Percentiles rank a stretch among this genome's conserved stretches.
Conservation (phyloP, 1,140 invertebrate species). For the Luehdorfia chinensis region DNA sequence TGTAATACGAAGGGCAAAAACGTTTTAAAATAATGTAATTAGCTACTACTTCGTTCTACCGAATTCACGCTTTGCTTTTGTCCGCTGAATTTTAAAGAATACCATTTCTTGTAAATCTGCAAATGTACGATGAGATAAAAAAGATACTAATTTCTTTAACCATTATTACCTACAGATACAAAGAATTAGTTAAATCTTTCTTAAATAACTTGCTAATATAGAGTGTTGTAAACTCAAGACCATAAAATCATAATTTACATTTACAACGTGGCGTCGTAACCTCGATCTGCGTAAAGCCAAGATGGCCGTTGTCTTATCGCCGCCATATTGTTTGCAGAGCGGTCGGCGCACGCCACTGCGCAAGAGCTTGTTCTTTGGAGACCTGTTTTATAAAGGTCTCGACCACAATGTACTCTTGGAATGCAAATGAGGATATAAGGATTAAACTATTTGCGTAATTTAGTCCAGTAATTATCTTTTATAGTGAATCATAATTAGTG, state of each 20-base stretch:
- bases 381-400: constrained; percentile 56
- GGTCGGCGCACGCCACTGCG: constrained; percentile 38
- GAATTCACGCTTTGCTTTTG: no score
- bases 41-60: no score
- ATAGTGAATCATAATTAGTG: constrained; percentile 19
- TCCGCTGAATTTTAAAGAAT: no score
- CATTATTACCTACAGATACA: no score
- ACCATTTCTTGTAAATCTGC: no score
- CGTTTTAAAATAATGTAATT: no score
- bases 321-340: constrained; percentile 60
- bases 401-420: constrained; percentile 32
- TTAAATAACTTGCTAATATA: constrained; percentile 16
- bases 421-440: constrained; percentile 50
- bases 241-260: constrained; percentile 26
- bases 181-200: no score
- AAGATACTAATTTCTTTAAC: no score
- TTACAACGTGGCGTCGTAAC: constrained; percentile 38
- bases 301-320: constrained; percentile 63
- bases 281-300: constrained; percentile 45
- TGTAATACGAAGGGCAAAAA: no score
- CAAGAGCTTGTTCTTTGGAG: constrained; percentile 61
- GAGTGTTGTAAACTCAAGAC: constrained; percentile 5
- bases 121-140: no score
- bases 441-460: constrained; percentile 48
- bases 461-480: constrained; percentile 36